Conservation (phyloP, 1,140 invertebrate species). For the Cotesia glomerata region DNA sequence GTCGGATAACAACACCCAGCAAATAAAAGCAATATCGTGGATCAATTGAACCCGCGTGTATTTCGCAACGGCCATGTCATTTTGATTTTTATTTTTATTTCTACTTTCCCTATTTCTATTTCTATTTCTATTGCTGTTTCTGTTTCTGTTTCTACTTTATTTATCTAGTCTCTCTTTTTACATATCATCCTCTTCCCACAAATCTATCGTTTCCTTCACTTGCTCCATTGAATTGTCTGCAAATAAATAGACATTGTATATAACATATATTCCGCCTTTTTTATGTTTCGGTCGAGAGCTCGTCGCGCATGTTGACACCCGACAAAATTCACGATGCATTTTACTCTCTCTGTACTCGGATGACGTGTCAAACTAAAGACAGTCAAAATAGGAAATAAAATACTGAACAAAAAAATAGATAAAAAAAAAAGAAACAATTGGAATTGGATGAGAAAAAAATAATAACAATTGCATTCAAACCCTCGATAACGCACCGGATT, state of each 20-base stretch:
- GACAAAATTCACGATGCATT: conserved; percentile 18
- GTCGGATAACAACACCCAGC: no score
- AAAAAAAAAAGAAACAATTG: conserved; percentile 15
- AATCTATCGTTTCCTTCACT: background rate
- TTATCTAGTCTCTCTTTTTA: background rate
- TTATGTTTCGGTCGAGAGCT: conserved; percentile 22
- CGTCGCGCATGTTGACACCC: background rate
- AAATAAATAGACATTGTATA: conserved; percentile 43
- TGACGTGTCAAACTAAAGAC: conserved; percentile 1
- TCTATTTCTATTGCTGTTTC: no score
- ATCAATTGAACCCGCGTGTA: no score
- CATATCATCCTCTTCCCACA: background rate
- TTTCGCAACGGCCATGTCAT: no score
- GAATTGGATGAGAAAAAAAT: background rate
- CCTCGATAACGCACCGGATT: conserved; percentile 1
- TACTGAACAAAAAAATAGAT: no score
- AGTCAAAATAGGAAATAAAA: background rate
- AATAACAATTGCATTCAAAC: background rate
- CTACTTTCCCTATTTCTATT: background rate
- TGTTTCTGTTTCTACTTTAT: background rate
- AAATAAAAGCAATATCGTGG: no score
- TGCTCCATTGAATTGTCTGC: conserved; percentile 36
- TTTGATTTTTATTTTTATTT: background rate
- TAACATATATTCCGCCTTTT: conserved; percentile 37
- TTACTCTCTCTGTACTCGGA: background rate